Percentiles rank a stretch among this genome's conserved stretches.
Evolutionary conservation across 2,113 vertebrate species (phyloP).

Genomic region (Heliornis fulica): DNA sequence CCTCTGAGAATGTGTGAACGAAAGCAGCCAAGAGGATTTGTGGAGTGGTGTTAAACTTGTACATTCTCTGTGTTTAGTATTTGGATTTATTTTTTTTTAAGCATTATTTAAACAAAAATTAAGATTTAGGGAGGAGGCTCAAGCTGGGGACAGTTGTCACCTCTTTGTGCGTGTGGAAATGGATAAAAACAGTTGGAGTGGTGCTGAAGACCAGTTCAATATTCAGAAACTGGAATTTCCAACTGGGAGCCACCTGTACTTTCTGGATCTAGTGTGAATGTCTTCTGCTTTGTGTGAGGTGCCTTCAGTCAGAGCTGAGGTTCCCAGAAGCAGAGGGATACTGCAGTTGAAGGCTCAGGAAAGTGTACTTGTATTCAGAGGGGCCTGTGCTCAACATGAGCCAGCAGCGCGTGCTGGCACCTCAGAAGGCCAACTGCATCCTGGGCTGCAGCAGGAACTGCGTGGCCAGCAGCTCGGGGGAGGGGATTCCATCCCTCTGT

Average conservation of each 20-base stretch:
- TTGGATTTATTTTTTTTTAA: not conserved
- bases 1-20: not conserved
- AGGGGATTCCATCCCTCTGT: too few species aligned
- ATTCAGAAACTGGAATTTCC: not conserved
- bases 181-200: not conserved
- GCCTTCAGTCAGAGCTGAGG: not conserved
- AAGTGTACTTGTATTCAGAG: not conserved
- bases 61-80: not conserved
- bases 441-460: too few species aligned
- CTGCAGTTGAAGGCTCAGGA: not conserved
- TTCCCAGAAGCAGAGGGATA: not conserved
- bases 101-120: not conserved
- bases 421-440: too few species aligned
- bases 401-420: too few species aligned
- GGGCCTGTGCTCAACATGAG: not conserved
- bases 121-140: not conserved
- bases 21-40: not conserved
- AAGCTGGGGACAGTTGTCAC: not conserved
- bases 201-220: not conserved
- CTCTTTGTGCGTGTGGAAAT: not conserved
- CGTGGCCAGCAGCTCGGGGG: too few species aligned
- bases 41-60: not conserved
- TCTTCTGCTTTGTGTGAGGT: not conserved
- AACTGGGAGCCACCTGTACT: not conserved
- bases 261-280: not conserved